Conservation (phyloP, 1,140 invertebrate species). For the Sminthurinus signatus region DNA sequence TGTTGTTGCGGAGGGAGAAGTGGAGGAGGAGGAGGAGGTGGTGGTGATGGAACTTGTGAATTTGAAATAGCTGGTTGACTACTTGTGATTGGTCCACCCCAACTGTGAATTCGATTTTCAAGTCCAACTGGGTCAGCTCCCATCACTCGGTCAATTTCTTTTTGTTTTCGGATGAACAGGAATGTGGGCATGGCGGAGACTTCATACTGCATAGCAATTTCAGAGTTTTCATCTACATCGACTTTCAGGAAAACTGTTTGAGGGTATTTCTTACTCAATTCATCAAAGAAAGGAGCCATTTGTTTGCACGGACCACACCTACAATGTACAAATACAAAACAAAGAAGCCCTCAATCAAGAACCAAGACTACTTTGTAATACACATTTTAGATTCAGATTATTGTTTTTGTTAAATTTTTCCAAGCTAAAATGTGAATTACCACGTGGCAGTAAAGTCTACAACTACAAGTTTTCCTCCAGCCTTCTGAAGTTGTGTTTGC, state of each 20-base stretch:
- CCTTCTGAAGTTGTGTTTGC: neutral
- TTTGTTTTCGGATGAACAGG: constrained; percentile 84
- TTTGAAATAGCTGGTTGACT: no score
- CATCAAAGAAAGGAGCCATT: constrained; percentile 84
- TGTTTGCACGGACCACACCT: constrained; percentile 90
- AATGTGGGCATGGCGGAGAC: constrained; percentile 97
- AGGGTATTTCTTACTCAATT: constrained; percentile 69
- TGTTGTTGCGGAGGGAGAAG: no score
- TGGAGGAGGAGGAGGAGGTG: no score
- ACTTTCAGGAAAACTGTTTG: constrained; percentile 89
- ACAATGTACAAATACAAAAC: constrained; percentile 30
- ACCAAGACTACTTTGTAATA: neutral
- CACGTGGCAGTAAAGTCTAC: constrained; percentile 3
- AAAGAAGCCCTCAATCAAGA: neutral
- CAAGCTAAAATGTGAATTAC: neutral
- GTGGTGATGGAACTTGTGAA: no score
- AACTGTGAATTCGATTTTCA: constrained; percentile 11
- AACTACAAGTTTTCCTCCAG: neutral
- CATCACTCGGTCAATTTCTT: constrained; percentile 70
- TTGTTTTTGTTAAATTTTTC: neutral
- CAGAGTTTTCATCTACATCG: constrained; percentile 81
- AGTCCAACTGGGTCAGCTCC: constrained; percentile 13
- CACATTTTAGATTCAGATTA: neutral
- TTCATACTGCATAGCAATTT: constrained; percentile 72
- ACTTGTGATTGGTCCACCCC: neutral